A percentile compares a stretch with the other conserved stretches of the same genome.
These are phyloP conservation scores for Tenthredo livida DNA, from an alignment of 2,888 invertebrate genomes.

Conservation along the genomic window DNA sequence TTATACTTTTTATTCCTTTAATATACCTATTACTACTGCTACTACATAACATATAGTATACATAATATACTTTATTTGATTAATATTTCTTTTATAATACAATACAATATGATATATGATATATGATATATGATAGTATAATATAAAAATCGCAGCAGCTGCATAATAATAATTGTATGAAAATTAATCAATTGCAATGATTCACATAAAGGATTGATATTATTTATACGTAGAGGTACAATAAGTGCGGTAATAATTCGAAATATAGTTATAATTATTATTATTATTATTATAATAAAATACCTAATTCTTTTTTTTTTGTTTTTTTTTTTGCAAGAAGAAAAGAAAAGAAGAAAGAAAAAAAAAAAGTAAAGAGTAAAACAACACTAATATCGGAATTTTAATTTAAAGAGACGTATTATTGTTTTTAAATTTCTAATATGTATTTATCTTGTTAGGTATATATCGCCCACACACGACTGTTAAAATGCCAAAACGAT, in stretches of 20 bases:
- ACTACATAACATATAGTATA: background rate
- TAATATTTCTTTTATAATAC: background rate
- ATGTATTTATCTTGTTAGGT: too few relatives aligned
- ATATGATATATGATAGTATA: background rate
- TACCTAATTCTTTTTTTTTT: too few relatives aligned
- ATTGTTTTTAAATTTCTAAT: too few relatives aligned
- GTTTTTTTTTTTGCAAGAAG: background rate
- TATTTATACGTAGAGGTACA: background rate
- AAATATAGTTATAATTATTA: background rate
- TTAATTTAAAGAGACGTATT: too few relatives aligned
- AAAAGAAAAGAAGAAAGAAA: too few relatives aligned
- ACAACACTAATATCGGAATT: background rate
- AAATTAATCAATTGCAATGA: background rate
- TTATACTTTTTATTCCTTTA: slow-evolving; percentile 13
- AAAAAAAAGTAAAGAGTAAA: background rate
- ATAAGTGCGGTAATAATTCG: background rate
- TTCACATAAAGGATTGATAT: background rate
- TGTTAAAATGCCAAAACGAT: slow-evolving; percentile 7
- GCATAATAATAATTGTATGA: background rate
- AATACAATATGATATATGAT: background rate
- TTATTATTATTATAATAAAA: background rate
- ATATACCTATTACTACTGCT: background rate
- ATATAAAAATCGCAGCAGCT: background rate
- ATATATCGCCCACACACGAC: background rate
- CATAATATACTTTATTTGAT: background rate